Evolutionary conservation across 2,113 vertebrate genomes (phyloP), one percentile per base, ranked within the genome.

Genomic region (Fukomys damarensis): DNA sequence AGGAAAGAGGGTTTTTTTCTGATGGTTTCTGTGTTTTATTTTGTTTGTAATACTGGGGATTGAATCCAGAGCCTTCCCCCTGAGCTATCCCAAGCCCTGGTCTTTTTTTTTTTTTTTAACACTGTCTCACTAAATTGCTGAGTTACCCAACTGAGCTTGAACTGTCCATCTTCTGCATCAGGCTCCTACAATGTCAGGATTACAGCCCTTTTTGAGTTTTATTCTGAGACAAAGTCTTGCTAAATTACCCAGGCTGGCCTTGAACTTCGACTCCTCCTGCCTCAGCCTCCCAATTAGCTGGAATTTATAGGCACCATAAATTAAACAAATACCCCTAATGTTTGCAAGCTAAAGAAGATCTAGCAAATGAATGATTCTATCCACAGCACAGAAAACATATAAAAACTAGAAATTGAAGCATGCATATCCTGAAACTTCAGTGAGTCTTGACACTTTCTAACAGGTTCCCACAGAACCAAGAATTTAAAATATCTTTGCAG

Each of bases 311-410:
- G 49, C 49, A 79, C n/a, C 19, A 22, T 16, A 52, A 86, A 91
- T 43, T 91, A 84, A 88, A 59, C 84, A 85, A 97, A 88, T 58
- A 9, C 52, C 35, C 56, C 92, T 63, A 58, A 86, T 76, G 76
- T 76, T 95, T 97, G 24, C 41, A 79, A 76, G 61, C 79, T 80
- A 59, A 32, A 95, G 54, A 86, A 81, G 79, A 95, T 58, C 43
- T 43, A 92, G 66, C n/a, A 83, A 92, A 92, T 88, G n/a, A 94
- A 87, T 17, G 91, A 38, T 63, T 46, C 90, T 49, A 63, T 24
- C 83, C 35, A 77, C 28, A n/a, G 26, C 83, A 95, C 86, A 91
- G 43, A 77, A 95, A 95, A 93, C 26, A 91, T 35, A 94, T 56
- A 76, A 68, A 84, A 91, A 89, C 43, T 35, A 91, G 83, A 19